phyloP scores from a whole-genome alignment of 2,888 invertebrate genomes.

The Cartodere bifasciata region DNA sequence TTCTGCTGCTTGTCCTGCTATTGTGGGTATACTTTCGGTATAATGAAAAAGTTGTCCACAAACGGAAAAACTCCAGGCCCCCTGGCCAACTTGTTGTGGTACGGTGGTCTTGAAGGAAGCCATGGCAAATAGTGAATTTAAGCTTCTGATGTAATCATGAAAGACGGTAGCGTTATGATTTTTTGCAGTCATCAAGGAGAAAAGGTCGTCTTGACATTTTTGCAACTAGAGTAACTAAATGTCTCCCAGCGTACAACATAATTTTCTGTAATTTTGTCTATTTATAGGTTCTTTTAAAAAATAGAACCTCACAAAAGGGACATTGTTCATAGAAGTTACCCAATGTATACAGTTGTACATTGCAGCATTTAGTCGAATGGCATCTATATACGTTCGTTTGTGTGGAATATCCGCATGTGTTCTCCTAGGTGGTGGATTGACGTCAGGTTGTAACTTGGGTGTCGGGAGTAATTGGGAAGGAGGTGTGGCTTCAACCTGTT shows the following conservation, averaged over 20 bases:
- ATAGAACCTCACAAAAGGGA: conserved; percentile 2
- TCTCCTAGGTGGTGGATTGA: no score
- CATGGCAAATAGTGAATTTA: conserved; percentile 3
- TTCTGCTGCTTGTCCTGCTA: no score
- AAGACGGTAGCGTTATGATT: not conserved
- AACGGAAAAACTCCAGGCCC: conserved; percentile 3
- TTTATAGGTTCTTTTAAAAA: conserved; percentile 1
- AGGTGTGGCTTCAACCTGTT: no score
- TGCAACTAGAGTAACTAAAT: not conserved
- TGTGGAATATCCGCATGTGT: no score
- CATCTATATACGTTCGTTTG: no score
- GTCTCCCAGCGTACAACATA: conserved; percentile 3
- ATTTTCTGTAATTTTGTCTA: not conserved
- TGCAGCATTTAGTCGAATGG: no score
- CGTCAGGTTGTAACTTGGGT: no score
- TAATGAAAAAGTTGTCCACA: conserved; percentile 5
- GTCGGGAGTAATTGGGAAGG: no score
- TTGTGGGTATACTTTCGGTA: not conserved
- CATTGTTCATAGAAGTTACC: conserved; percentile 1
- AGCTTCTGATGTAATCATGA: not conserved
- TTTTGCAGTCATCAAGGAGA: not conserved
- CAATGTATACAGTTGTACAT: not conserved
- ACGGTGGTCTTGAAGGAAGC: conserved; percentile 2
- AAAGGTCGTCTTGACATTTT: not conserved
- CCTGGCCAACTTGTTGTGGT: conserved; percentile 3